Evolutionary conservation across 1,140 invertebrate species (phyloP).

Genomic region (Drosophila eugracilis): DNA sequence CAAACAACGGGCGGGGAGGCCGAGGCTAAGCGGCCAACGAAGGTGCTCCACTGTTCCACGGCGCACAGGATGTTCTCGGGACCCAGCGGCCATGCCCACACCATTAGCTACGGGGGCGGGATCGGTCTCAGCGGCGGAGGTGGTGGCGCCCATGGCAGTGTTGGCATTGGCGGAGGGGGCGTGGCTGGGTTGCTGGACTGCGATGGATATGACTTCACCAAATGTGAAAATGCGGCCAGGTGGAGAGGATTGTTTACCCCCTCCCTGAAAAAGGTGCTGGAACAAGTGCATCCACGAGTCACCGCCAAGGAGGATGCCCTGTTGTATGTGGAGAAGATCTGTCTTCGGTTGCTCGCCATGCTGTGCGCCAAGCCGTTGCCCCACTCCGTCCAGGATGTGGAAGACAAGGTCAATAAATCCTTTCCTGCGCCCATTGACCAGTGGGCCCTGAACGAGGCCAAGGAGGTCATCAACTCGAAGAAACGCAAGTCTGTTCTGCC

Average conservation of each 20-base stretch:
- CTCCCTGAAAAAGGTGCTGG: slow-evolving; percentile 92
- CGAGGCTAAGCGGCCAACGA: slow-evolving; percentile 21
- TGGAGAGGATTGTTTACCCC: slow-evolving; percentile 95
- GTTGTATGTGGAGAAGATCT: slow-evolving; percentile 96
- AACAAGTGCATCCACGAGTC: slow-evolving; percentile 95
- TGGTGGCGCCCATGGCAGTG: neutral
- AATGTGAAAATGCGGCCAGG: slow-evolving; percentile 93
- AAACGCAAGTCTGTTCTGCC: slow-evolving; percentile 94
- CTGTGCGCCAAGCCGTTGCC: slow-evolving; percentile 94
- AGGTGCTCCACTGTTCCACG: slow-evolving; percentile 22
- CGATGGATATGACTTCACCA: slow-evolving; percentile 93
- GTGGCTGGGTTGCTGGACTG: slow-evolving; percentile 58
- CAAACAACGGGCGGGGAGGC: slow-evolving; percentile 42
- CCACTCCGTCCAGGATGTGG: slow-evolving; percentile 94
- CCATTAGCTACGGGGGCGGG: slow-evolving; percentile 41
- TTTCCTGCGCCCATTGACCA: slow-evolving; percentile 97
- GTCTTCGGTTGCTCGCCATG: slow-evolving; percentile 94
- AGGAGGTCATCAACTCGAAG: slow-evolving; percentile 92
- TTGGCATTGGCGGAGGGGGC: slow-evolving; percentile 28
- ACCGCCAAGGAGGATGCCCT: slow-evolving; percentile 95
- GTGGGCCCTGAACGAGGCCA: slow-evolving; percentile 96
- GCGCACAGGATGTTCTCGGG: slow-evolving; percentile 46
- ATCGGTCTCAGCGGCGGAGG: slow-evolving; percentile 18
- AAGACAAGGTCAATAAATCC: slow-evolving; percentile 94
- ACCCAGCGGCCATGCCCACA: slow-evolving; percentile 38